These are phyloP conservation scores for Caenorhabditis panamensis DNA, from an alignment of 2,888 invertebrate species.

Conservation along the genomic window DNA sequence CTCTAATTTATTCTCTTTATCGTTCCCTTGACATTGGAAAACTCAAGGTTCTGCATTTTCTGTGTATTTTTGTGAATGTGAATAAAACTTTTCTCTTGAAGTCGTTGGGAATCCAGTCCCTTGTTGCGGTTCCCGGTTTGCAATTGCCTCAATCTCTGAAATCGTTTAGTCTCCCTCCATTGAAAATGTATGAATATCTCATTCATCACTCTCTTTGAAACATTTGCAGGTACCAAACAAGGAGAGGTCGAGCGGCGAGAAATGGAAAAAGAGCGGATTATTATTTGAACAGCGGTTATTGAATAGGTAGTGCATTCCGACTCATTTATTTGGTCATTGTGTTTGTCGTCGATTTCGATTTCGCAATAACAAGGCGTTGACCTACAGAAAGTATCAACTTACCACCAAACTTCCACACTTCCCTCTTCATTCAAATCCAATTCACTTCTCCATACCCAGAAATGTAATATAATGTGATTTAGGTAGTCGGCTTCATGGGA, in stretches of 20 bases:
- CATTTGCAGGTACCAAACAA: conserved; percentile 6
- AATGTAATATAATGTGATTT: neutral
- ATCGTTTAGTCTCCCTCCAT: conserved; percentile 2
- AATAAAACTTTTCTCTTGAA: neutral
- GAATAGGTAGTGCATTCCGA: conserved; percentile 45
- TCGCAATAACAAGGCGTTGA: conserved; percentile 21
- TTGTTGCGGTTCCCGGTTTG: no score
- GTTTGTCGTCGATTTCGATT: conserved; percentile 27
- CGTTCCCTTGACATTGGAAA: conserved; percentile 41
- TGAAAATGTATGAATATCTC: neutral
- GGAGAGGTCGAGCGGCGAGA: neutral
- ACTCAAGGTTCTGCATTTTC: conserved; percentile 36
- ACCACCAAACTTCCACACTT: neutral
- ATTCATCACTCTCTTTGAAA: conserved; percentile 18
- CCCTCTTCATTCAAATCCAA: neutral
- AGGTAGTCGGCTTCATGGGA: neutral
- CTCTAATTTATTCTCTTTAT: neutral
- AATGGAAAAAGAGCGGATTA: conserved; percentile 14
- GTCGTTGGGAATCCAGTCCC: no score
- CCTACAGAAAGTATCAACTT: conserved; percentile 13
- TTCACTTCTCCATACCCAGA: neutral
- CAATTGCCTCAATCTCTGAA: no score
- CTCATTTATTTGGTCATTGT: conserved; percentile 48
- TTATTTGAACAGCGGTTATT: conserved; percentile 53
- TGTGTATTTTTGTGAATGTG: conserved; percentile 1